These are phyloP conservation scores for Epizoanthus illoricatus DNA, from an alignment of 92 coral and sea anemone genomes.

Conservation along the genomic window DNA sequence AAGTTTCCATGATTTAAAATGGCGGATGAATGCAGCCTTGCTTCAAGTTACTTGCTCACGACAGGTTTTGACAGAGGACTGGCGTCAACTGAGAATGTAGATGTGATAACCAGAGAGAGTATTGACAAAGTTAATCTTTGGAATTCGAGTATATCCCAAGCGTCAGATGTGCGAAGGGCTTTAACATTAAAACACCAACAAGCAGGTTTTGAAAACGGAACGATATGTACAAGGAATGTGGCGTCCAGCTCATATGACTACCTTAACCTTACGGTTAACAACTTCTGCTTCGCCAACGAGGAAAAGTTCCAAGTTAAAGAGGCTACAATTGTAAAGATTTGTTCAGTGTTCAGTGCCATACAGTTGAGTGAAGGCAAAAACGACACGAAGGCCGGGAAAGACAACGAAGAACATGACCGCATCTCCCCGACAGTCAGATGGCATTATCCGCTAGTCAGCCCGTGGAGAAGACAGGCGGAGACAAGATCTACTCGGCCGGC, in stretches of 20 bases:
- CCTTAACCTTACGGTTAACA: neutral
- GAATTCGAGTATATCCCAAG: too few relatives aligned
- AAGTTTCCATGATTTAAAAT: too few relatives aligned
- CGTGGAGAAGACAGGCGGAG: conserved; percentile 16
- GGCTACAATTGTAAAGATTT: conserved; percentile 28
- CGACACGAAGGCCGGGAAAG: neutral
- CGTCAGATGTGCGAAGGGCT: too few relatives aligned
- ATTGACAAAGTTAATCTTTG: too few relatives aligned
- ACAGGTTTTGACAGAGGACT: too few relatives aligned
- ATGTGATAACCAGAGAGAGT: too few relatives aligned
- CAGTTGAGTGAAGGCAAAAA: conserved; percentile 18
- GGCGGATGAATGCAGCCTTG: too few relatives aligned
- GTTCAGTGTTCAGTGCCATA: conserved; percentile 23
- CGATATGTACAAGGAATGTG: neutral
- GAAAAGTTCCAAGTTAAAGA: conserved; percentile 35
- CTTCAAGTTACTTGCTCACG: too few relatives aligned
- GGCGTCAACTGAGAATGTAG: too few relatives aligned
- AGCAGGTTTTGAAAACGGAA: neutral
- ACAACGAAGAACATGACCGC: neutral
- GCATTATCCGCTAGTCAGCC: conserved; percentile 31
- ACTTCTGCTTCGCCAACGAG: conserved; percentile 21
- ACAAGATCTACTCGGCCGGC: neutral
- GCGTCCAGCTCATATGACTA: neutral
- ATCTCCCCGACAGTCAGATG: conserved; percentile 19
- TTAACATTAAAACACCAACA: too few relatives aligned